These are phyloP conservation scores for Aphelocoma californica DNA, from an alignment of 2,797 vertebrate genomes.

Conservation along the genomic window DNA sequence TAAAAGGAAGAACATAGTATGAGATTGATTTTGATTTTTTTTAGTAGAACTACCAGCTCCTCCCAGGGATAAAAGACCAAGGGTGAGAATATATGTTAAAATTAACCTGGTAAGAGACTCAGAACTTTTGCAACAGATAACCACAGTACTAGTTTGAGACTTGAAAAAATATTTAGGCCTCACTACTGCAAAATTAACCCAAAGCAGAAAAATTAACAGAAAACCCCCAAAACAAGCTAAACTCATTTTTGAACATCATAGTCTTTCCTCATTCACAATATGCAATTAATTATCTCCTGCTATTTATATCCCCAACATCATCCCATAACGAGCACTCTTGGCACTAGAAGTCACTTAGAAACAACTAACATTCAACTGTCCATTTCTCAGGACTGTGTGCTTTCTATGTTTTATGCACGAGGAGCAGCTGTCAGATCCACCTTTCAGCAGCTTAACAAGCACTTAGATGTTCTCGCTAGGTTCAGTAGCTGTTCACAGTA, in stretches of 20 bases:
- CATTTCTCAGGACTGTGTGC: rapidly evolving
- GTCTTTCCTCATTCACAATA: not conserved
- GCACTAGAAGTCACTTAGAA: not conserved
- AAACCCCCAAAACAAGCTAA: not conserved
- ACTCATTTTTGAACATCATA: not conserved
- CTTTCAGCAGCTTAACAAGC: not conserved
- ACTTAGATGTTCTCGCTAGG: not conserved
- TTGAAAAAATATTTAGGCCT: not conserved
- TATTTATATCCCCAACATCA: not conserved
- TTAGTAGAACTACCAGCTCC: not conserved
- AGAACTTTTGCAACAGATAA: not conserved
- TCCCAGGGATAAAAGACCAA: not conserved
- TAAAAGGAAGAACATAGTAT: not conserved
- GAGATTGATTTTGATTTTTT: not conserved
- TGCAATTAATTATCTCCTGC: not conserved
- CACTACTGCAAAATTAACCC: not conserved
- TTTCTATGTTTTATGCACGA: not conserved
- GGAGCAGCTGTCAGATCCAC: not conserved
- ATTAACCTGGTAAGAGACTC: not conserved
- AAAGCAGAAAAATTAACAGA: not conserved
- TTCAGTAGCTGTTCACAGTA: not conserved
- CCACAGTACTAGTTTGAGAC: not conserved
- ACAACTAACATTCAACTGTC: not conserved
- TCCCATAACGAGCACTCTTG: not conserved
- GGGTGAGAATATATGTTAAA: not conserved